Evolutionary conservation across 2,113 vertebrate species (phyloP).

Genomic region (Piprites chloris): DNA sequence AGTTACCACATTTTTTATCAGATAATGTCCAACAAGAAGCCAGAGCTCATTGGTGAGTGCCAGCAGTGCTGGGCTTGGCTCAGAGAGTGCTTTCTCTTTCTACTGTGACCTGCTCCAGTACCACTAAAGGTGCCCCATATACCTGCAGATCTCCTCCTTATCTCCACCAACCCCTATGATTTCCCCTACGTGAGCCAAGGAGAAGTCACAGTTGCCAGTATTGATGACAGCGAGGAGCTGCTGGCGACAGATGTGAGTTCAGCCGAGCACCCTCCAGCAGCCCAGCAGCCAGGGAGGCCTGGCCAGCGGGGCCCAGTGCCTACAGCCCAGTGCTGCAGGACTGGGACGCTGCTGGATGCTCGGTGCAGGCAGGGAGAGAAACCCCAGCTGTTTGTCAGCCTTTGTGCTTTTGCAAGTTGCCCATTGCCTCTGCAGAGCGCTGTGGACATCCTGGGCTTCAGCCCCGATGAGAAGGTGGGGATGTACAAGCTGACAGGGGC

Average conservation of each 20-base stretch:
- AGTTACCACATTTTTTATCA: conserved; percentile 88
- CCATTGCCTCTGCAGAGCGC: conserved; percentile 59
- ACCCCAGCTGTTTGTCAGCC: too few species aligned
- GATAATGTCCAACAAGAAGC: conserved; percentile 71
- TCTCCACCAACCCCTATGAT: conserved; percentile 86
- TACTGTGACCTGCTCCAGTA: not conserved
- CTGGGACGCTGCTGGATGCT: accelerated
- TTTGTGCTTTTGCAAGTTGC: not conserved
- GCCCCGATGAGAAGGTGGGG: conserved; percentile 17
- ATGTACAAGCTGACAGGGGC: conserved; percentile 55
- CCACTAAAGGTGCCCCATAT: not conserved
- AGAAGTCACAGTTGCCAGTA: conserved; percentile 80
- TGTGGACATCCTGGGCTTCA: conserved; percentile 74
- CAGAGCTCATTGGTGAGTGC: conserved; percentile 80
- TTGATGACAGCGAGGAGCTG: conserved; percentile 73
- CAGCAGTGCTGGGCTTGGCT: not conserved
- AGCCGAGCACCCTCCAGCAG: accelerated
- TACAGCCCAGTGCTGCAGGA: accelerated
- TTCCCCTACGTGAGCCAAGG: conserved; percentile 77
- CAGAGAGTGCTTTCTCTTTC: not conserved
- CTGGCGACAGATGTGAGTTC: conserved; percentile 77
- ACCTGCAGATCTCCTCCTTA: conserved; percentile 79
- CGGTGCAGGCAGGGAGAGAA: not conserved
- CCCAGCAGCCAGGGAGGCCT: not conserved
- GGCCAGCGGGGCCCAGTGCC: not conserved